A percentile compares a stretch with the other conserved stretches of the same genome.
phyloP scores from a whole-genome alignment of 2,888 invertebrate genomes.

The Lasius platythorax region DNA sequence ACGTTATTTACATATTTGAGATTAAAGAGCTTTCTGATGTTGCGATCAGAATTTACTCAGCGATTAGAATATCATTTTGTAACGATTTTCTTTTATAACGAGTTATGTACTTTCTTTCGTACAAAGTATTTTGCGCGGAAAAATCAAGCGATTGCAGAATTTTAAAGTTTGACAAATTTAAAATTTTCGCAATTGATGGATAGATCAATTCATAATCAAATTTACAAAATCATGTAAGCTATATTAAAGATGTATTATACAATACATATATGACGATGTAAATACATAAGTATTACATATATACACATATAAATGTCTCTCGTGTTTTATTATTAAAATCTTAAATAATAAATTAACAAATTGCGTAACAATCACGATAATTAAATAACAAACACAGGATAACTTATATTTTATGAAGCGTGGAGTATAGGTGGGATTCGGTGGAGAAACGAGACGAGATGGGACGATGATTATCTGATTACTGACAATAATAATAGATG shows the following conservation, averaged over 20 bases:
- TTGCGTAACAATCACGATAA: constrained; percentile 78
- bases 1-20: constrained; percentile 18
- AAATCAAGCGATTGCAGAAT: not conserved
- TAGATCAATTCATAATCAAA: constrained; percentile 4
- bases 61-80: not conserved
- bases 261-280: not conserved
- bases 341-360: constrained; percentile 82
- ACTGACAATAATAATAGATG: constrained; percentile 62
- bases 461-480: constrained; percentile 58
- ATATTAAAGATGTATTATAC: constrained; percentile 11
- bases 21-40: not conserved
- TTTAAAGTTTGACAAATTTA: not conserved
- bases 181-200: not conserved
- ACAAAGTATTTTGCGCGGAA: not conserved
- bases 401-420: constrained; percentile 67
- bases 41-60: not conserved
- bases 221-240: constrained; percentile 14
- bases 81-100: not conserved
- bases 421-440: constrained; percentile 11
- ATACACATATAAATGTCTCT: not conserved
- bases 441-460: constrained; percentile 47
- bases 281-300: constrained; percentile 22
- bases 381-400: constrained; percentile 81
- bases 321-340: constrained; percentile 75
- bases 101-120: not conserved